These are phyloP conservation scores for Caiman crocodilus DNA, from an alignment of 2,797 vertebrate genomes.

Conservation along the genomic window DNA sequence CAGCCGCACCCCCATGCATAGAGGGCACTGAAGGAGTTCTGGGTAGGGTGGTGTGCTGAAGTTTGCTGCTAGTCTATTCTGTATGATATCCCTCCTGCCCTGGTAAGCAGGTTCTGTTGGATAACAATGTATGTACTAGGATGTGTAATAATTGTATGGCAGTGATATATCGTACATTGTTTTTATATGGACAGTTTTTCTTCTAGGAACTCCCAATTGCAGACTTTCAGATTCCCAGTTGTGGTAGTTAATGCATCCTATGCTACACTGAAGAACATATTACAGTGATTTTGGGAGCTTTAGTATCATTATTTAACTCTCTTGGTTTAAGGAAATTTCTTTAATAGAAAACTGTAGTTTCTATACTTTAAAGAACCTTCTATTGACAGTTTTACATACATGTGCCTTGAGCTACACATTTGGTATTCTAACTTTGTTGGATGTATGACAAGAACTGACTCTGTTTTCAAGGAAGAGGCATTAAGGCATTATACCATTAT, in stretches of 20 bases:
- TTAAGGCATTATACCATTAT: neutral
- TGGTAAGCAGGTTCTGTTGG: neutral
- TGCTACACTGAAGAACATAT: neutral
- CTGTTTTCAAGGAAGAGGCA: neutral
- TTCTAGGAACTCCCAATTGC: neutral
- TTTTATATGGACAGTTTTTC: neutral
- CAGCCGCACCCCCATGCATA: no score
- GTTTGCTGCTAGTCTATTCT: no score
- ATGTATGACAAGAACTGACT: fast-evolving
- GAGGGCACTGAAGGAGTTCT: no score
- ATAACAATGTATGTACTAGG: neutral
- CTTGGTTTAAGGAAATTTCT: neutral
- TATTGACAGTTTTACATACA: fast-evolving
- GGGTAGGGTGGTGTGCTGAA: no score
- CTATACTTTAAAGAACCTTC: neutral
- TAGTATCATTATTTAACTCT: neutral
- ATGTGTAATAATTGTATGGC: no score
- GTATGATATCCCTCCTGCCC: neutral
- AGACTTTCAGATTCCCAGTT: neutral
- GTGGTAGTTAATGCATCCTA: neutral
- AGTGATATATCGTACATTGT: no score
- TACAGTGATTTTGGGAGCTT: neutral
- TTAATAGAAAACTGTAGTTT: neutral
- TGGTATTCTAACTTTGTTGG: fast-evolving
- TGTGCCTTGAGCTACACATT: neutral